Evolutionary conservation across 2,888 invertebrate species (phyloP), one percentile per base, ranked within the genome.

Genomic region (Branchipolynoe longqiensis): DNA sequence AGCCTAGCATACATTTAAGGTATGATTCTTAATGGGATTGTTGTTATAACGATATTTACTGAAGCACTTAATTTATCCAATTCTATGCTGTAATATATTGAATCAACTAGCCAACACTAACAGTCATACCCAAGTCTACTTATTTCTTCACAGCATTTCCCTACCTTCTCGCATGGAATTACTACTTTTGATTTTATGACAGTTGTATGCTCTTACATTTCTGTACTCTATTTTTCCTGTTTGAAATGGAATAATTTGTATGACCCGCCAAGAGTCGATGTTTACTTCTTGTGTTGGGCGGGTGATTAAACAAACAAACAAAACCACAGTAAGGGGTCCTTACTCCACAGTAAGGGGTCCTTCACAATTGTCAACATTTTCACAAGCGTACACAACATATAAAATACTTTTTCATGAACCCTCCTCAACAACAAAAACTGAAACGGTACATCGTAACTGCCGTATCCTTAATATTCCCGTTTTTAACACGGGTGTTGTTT

Each of bases 1-100:
- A 69, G 1, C 38, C 69, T 1, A 69, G 69, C n/a, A 69, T 69
- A 3, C 69, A 69, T 14, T 22, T 69, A 12, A 69, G 69, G 69
- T 69, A 36, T 1, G 33, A 48, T 8, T 48, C 8, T 12, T 18
- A 48, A 12, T 48, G 8, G 18, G 8, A 12, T 48, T 48, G 48
- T 48, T 48, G 8, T 12, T 48, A 48, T 48, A 12, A 48, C 18
- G 18, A 12, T 48, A 8, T 8, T 12, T 48, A 48, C 48, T 48
- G 8, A 48, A 18, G 48, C 48, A 48, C 8, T 18, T 48, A 48
- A 18, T 8, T 12, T 8, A 18, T 48, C 18, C 18, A 12, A 12
- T 48, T 48, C 48, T 48, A 12, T 48, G 18, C 48, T 12, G 8
- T 12, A 48, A 48, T 48, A 48, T 48, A 8, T 48, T 8, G 8